Conservation (phyloP, 2,888 invertebrate genomes). For the Drosophila melanosoma region DNA sequence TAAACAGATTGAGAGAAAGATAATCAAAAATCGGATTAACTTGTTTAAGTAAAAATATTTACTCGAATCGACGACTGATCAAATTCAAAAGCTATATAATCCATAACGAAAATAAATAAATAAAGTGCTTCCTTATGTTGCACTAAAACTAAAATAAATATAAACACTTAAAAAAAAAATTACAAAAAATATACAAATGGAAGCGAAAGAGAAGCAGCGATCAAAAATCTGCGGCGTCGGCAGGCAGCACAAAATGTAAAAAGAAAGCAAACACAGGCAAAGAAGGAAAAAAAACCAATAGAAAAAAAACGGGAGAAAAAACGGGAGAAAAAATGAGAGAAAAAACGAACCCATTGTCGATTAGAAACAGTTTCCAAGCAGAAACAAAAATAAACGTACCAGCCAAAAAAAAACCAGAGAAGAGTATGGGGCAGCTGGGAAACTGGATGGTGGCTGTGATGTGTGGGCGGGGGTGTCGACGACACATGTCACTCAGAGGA, state of each 20-base stretch:
- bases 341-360: slow-evolving; percentile 33
- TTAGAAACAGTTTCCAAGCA: slow-evolving; percentile 43
- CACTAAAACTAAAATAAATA: slow-evolving; percentile 73
- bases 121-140: slow-evolving; percentile 66
- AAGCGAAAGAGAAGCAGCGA: slow-evolving; percentile 3
- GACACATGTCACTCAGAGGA: slow-evolving; percentile 63
- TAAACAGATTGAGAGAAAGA: background rate
- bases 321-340: background rate
- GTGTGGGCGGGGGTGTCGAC: slow-evolving; percentile 29
- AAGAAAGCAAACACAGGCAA: slow-evolving; percentile 38
- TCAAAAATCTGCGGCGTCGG: slow-evolving; percentile 41
- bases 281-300: slow-evolving; percentile 15
- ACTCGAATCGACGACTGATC: slow-evolving; percentile 27
- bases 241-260: slow-evolving; percentile 71
- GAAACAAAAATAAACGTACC: slow-evolving; percentile 35
- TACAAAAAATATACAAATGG: background rate
- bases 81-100: slow-evolving; percentile 28
- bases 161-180: slow-evolving; percentile 35
- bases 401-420: slow-evolving; percentile 3
- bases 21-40: background rate
- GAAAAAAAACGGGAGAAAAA: slow-evolving; percentile 2
- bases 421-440: background rate
- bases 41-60: slow-evolving; percentile 11
- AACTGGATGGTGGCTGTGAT: background rate
- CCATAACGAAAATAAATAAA: slow-evolving; percentile 55